These are phyloP conservation scores for Muscicapa comitata DNA, from an alignment of 2,797 vertebrate species.

Conservation along the genomic window DNA sequence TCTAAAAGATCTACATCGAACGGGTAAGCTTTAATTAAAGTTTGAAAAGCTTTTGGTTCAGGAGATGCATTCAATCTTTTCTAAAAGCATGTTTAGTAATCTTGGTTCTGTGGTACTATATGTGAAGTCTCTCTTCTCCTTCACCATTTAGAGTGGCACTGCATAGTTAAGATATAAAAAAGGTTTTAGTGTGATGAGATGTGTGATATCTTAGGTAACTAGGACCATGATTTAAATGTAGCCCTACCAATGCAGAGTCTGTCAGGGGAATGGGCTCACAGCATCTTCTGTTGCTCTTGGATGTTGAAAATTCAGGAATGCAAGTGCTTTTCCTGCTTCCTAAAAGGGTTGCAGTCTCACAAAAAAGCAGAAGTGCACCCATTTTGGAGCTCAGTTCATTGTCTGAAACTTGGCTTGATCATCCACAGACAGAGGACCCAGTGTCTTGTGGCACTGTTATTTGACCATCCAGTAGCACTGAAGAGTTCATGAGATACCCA, in stretches of 20 bases:
- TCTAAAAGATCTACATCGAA: not conserved
- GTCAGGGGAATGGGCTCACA: not conserved
- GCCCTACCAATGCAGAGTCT: not conserved
- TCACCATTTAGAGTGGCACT: not conserved
- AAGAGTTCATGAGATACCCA: not conserved
- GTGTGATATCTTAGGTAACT: not conserved
- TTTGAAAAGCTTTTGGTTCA: not conserved
- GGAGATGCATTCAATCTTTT: not conserved
- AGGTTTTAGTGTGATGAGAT: not conserved
- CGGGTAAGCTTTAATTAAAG: not conserved
- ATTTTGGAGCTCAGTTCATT: not conserved
- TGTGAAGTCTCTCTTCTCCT: not conserved
- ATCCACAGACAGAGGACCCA: not conserved
- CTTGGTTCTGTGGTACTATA: not conserved
- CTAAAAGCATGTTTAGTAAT: not conserved
- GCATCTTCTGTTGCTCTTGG: not conserved
- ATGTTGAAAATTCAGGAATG: not conserved
- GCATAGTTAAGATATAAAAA: not conserved
- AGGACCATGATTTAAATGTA: not conserved
- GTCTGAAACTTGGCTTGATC: not conserved
- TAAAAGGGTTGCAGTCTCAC: not conserved
- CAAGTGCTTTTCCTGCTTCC: not conserved
- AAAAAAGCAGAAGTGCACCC: not conserved
- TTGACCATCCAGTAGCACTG: not conserved
- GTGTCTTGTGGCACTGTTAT: not conserved